Conservation (phyloP, 2,797 vertebrate genomes). For the Valencia hispanica region DNA sequence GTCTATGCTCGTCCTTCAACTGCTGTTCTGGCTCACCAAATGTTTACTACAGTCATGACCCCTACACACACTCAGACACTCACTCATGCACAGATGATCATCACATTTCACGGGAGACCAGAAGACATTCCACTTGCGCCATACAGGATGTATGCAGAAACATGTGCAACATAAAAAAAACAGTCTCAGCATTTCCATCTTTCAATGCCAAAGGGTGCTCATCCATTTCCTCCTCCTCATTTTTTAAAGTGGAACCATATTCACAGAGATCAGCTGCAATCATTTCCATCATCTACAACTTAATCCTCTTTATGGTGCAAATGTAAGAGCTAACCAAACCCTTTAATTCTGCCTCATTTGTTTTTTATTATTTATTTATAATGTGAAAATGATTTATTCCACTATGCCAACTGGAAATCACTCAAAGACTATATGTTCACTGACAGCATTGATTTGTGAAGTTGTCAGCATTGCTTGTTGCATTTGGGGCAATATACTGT, state of each 20-base stretch:
- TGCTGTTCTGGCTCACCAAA: conserved; percentile 91
- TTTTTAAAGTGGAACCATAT: conserved; percentile 56
- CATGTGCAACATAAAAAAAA: conserved; percentile 38
- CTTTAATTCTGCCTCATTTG: conserved; percentile 78
- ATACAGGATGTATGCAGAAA: conserved; percentile 58
- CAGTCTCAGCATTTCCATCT: conserved; percentile 60
- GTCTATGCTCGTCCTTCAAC: conserved; percentile 86
- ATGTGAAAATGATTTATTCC: conserved; percentile 43
- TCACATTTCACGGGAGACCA: conserved; percentile 50
- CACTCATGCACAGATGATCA: conserved; percentile 27
- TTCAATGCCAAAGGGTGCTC: conserved; percentile 77
- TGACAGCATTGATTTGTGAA: conserved; percentile 77
- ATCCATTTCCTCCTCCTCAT: conserved; percentile 56
- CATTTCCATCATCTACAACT: conserved; percentile 47
- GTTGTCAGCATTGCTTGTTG: conserved; percentile 69
- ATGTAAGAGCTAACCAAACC: conserved; percentile 80
- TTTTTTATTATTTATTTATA: conserved; percentile 49
- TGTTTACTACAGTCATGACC: conserved; percentile 84
- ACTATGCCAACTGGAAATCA: conserved; percentile 71
- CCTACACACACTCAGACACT: conserved; percentile 36
- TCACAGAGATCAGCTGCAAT: conserved; percentile 61
- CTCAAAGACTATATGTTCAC: conserved; percentile 67
- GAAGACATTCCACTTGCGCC: conserved; percentile 35
- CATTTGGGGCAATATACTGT: conserved; percentile 68
- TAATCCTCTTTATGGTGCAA: conserved; percentile 73